Conservation (phyloP, 2,113 vertebrate species). For the Nothoprocta pentlandii region DNA sequence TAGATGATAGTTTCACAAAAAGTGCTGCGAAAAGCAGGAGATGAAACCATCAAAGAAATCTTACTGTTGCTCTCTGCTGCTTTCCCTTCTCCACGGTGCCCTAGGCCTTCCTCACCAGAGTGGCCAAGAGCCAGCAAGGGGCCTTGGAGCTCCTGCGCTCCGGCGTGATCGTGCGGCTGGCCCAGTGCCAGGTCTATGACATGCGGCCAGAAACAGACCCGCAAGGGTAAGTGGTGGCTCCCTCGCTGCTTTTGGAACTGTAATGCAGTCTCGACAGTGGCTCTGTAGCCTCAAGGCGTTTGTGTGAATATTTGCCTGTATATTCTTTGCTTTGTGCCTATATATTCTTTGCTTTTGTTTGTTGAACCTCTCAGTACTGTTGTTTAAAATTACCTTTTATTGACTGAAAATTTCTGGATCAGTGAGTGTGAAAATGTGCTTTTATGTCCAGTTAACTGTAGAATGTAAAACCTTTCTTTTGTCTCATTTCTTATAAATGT, state of each 20-base stretch:
- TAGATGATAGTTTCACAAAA: not conserved
- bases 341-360: not conserved
- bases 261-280: not conserved
- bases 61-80: not conserved
- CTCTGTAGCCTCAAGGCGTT: not conserved
- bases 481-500: not conserved
- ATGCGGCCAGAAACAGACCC: slow-evolving; percentile 93
- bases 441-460: not conserved
- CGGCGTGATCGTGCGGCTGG: slow-evolving; percentile 90
- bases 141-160: slow-evolving; percentile 90
- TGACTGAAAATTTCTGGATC: not conserved
- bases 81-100: not conserved
- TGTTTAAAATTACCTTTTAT: not conserved
- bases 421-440: not conserved
- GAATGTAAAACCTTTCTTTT: not conserved
- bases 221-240: slow-evolving; percentile 82
- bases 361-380: not conserved
- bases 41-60: not conserved
- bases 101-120: slow-evolving; percentile 94
- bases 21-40: not conserved
- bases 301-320: not conserved
- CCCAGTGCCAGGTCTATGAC: slow-evolving; percentile 95
- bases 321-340: not conserved
- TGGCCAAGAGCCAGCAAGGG: slow-evolving; percentile 92
- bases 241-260: not conserved